A percentile compares a stretch with the other conserved stretches of the same genome.
Evolutionary conservation across 2,888 invertebrate species (phyloP).

Genomic region (Acanthoscelides obtectus): DNA sequence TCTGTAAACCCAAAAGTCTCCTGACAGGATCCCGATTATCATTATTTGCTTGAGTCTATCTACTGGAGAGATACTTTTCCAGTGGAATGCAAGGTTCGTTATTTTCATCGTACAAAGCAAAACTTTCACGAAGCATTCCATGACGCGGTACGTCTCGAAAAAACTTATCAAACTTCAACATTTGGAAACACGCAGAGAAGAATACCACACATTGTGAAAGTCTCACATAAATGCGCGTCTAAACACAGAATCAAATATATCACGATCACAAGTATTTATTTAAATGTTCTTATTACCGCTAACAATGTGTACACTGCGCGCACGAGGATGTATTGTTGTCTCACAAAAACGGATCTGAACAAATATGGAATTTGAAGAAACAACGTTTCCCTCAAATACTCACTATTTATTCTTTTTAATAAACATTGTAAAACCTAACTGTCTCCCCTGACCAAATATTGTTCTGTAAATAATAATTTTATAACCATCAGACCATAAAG

Average conservation of each 20-base stretch:
- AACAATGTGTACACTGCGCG: slow-evolving; percentile 27
- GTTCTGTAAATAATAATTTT: not conserved
- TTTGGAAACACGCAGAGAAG: not conserved
- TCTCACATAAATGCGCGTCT: slow-evolving; percentile 26
- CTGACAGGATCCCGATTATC: too few species aligned
- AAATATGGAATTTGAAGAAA: slow-evolving; percentile 30
- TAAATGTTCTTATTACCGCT: slow-evolving; percentile 23
- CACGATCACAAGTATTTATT: slow-evolving; percentile 27
- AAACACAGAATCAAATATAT: slow-evolving; percentile 26
- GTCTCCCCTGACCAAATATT: slow-evolving; percentile 8
- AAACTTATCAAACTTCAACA: not conserved
- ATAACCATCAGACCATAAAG: not conserved
- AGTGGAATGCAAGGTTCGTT: not conserved
- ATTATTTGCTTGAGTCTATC: too few species aligned
- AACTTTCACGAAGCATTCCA: not conserved
- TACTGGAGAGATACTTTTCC: too few species aligned
- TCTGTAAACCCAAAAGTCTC: too few species aligned
- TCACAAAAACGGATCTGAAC: slow-evolving; percentile 26
- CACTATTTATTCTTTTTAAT: slow-evolving; percentile 34
- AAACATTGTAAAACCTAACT: slow-evolving; percentile 34
- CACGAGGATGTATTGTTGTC: slow-evolving; percentile 31
- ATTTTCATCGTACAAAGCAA: not conserved
- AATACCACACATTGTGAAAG: not conserved
- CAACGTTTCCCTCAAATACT: slow-evolving; percentile 31
- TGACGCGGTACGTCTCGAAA: not conserved